Evolutionary conservation across 2,888 invertebrate genomes (phyloP), one percentile per base, ranked within the genome.

Genomic region (Omphaloscelis lunosa): DNA sequence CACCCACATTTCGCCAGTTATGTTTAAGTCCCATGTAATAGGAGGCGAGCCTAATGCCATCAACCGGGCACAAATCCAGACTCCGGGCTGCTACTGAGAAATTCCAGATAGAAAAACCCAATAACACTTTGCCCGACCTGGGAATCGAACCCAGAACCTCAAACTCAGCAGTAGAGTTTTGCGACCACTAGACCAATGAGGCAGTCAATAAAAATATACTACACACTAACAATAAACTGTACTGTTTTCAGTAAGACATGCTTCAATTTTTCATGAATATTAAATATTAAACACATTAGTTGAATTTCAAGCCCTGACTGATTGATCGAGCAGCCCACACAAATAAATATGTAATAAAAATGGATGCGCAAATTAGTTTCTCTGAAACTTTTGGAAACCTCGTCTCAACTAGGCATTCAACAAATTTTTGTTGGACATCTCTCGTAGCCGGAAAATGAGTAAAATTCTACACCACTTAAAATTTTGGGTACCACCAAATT

Each of bases 301-400:
- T 61, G 1, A 61, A 75, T 73, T 48, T 56, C 17, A 69, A 1
- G 23, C 8, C 6, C 0, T 17, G 29, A 61, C 63, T 45, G 62
- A 67, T 80, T 70, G 75, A 85, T 77, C 53, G 58, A 75, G 27
- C n/a, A 67, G 51, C 20, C 51, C 9, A 27, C 48, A 84, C 84
- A 87, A 88, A 89, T 83, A 69, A 88, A 86, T 86, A 87, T 85
- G 82, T 89, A 88, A 91, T 88, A 86, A 89, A 90, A 90, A 90
- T 89, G 76, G 86, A 90, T 86, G 80, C 78, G 73, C 68, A 85
- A 91, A 91, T 90, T 90, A 89, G 89, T 91, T 90, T 76, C 59
- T 51, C 51, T 23, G 79, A 81, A 92, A 92, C 88, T 91, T 92
- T 88, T 86, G 85, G 85, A 87, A 92, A 82, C 87, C 83, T 39